phyloP scores from a whole-genome alignment of 2,888 invertebrate genomes.

The Stenchaetothrips biformis region DNA sequence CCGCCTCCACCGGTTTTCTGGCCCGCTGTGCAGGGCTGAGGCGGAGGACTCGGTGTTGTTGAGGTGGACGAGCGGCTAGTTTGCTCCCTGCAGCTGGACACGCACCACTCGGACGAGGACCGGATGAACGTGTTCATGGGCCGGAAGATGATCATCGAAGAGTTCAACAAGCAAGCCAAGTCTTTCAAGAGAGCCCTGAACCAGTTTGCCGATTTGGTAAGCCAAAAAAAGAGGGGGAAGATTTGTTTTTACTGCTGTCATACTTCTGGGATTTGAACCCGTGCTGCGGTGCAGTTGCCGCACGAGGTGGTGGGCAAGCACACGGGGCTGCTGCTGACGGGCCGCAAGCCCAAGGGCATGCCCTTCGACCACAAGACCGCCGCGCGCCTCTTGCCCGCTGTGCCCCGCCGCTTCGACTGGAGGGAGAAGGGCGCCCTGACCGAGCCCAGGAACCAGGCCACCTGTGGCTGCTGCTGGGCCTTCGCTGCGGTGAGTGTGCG shows the following conservation, averaged over 20 bases:
- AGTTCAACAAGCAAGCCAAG: background rate
- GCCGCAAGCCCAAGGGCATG: background rate
- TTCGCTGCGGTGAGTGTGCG: background rate
- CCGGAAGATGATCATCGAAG: background rate
- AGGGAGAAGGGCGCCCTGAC: background rate
- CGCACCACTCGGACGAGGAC: background rate
- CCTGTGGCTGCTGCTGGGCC: slow-evolving; percentile 16
- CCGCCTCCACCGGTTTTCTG: background rate
- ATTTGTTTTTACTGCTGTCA: background rate
- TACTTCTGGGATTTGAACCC: background rate
- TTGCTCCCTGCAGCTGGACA: background rate
- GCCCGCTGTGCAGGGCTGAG: background rate
- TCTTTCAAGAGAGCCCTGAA: background rate
- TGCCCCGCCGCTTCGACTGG: slow-evolving; percentile 13
- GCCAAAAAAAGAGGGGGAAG: background rate
- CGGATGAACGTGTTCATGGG: slow-evolving; percentile 5
- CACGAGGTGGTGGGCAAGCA: background rate
- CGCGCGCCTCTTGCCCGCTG: no score
- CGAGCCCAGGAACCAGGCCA: slow-evolving; percentile 13
- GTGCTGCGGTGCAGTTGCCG: background rate
- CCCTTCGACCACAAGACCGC: no score
- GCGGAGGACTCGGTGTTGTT: no score
- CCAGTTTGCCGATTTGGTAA: background rate
- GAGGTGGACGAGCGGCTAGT: no score
- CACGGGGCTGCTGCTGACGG: background rate